Percentiles rank a stretch among this genome's conserved stretches.
Evolutionary conservation across 2,113 vertebrate genomes (phyloP).

Genomic region (Erythrocercus mccallii): DNA sequence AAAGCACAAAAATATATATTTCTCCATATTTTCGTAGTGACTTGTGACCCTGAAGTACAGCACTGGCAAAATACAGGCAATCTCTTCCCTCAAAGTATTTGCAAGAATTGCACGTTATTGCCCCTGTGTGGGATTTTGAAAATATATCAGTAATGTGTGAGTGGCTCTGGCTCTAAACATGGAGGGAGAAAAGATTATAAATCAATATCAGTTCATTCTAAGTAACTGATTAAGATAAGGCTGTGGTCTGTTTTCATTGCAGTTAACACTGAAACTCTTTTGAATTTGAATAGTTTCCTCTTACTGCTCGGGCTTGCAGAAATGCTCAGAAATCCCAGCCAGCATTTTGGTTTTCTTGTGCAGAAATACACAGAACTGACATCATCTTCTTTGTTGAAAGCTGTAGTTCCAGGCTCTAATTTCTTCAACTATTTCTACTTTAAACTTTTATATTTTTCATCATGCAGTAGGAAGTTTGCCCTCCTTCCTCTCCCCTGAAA

Average conservation of each 20-base stretch:
- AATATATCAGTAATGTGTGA: background rate
- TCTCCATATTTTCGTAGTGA: background rate
- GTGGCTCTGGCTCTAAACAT: background rate
- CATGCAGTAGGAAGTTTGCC: background rate
- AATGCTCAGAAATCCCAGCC: background rate
- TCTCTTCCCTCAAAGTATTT: background rate
- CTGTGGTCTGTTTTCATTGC: background rate
- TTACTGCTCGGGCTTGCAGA: background rate
- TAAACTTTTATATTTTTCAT: background rate
- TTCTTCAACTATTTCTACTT: background rate
- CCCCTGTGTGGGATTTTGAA: background rate
- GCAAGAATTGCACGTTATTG: background rate
- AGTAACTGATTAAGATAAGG: background rate
- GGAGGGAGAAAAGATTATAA: background rate
- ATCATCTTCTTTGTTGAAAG: background rate
- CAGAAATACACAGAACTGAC: background rate
- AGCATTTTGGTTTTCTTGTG: background rate
- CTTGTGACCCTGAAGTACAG: background rate
- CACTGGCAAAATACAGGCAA: background rate
- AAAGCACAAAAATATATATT: background rate
- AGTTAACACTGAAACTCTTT: background rate
- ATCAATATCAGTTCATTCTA: background rate
- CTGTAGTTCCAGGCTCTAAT: background rate
- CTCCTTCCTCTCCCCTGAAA: background rate
- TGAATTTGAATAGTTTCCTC: conserved; percentile 12